Evolutionary conservation across 2,113 vertebrate species (phyloP).

Genomic region (Chinchilla lanigera): DNA sequence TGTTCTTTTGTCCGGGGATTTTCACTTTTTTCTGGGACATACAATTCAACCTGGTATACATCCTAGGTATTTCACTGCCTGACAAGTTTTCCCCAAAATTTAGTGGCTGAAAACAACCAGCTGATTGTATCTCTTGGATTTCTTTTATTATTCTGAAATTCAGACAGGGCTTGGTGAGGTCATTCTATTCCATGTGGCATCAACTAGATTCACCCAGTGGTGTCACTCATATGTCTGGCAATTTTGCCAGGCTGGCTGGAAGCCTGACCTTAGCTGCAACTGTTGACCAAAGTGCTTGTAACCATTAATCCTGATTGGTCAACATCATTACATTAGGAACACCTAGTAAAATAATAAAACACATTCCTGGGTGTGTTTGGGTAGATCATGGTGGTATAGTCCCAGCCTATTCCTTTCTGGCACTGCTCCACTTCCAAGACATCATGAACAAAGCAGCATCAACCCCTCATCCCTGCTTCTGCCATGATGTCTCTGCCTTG

Average conservation of each 20-base stretch:
- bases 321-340: background rate
- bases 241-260: background rate
- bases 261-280: background rate
- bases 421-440: background rate
- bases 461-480: background rate
- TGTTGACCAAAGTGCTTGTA: background rate
- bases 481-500: background rate
- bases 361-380: background rate
- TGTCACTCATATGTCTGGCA: background rate
- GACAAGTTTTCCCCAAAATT: background rate
- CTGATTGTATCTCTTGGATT: background rate
- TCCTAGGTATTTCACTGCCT: background rate
- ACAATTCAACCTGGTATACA: background rate
- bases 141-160: background rate
- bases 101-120: conserved; percentile 26
- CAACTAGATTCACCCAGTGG: accelerated
- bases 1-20: background rate
- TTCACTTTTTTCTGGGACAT: background rate
- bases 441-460: background rate
- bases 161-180: background rate
- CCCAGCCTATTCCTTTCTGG: background rate
- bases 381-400: background rate
- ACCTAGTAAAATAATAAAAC: background rate
- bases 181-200: background rate
- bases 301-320: background rate